A percentile compares a stretch with the other conserved stretches of the same genome.
Conservation (phyloP, 1,140 invertebrate genomes). For the Lepidurus packardi region DNA sequence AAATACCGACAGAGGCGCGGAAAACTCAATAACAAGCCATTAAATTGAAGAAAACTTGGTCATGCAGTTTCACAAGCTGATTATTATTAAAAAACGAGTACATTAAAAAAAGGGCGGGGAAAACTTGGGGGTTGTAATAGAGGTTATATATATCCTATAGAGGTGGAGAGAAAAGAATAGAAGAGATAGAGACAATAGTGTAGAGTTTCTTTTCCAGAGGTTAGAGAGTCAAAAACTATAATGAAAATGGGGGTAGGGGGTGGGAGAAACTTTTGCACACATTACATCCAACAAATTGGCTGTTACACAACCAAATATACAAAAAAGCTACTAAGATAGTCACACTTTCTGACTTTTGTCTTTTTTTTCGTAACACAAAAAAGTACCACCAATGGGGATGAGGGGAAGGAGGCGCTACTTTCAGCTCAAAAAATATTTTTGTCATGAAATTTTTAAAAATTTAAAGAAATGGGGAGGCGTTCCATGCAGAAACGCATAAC, state of each 20-base stretch:
- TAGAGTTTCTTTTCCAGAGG: slow-evolving; percentile 1
- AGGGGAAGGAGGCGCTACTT: neutral
- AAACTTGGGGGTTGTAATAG: neutral
- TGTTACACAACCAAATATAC: slow-evolving; percentile 12
- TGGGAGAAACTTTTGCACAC: neutral
- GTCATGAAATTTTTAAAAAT: neutral
- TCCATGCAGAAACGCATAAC: neutral
- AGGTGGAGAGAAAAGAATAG: neutral
- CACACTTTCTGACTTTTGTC: neutral
- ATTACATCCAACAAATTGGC: slow-evolving; percentile 9
- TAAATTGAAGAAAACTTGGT: slow-evolving; percentile 7
- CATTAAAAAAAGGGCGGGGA: neutral
- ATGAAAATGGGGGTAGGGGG: neutral
- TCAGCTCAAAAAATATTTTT: neutral
- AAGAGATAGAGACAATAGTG: slow-evolving; percentile 1
- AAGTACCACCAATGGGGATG: slow-evolving; percentile 13
- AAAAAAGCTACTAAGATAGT: slow-evolving; percentile 8
- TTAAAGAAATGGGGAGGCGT: neutral
- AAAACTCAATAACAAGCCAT: slow-evolving; percentile 16
- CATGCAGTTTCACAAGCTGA: slow-evolving; percentile 21
- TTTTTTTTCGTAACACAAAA: neutral
- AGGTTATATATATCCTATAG: neutral
- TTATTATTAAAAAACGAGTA: slow-evolving; percentile 20
- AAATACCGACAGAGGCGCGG: slow-evolving; percentile 14
- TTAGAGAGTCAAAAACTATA: neutral